Evolutionary conservation across 2,888 invertebrate species (phyloP), one percentile per base, ranked within the genome.

Genomic region (Catocala nupta): DNA sequence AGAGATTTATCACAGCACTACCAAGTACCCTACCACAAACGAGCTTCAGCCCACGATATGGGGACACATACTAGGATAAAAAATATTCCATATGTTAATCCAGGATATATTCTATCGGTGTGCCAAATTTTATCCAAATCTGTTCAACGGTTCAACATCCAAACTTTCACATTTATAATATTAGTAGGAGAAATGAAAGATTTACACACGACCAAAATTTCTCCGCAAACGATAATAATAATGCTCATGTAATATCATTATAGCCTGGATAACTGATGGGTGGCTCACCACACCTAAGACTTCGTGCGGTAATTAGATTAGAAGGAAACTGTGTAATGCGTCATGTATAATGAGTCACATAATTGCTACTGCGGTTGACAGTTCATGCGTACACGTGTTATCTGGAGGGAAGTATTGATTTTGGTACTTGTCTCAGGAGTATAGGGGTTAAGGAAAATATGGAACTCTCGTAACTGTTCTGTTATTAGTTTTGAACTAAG

Each of bases 221-320:
- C 1, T 11, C 36, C 13, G 44, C 34, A 50, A 50, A 44, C 16
- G 13, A 10, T 34, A 42, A 10, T 33, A 42, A 44, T 36, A 50
- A 3, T 50, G 45, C 36, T 47, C 7, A n/a, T 48, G 10, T 45
- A 25, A 44, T 11, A 43, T 39, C 43, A 54, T 54, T 54, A 43
- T 10, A 5, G 44, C 0, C 44, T 44, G 47, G 44, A 58, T 63
- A 62, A 60, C 52, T 49, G 53, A 64, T 49, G 42, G 56, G 51
- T 67, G 39, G 53, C 45, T 44, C 58, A 57, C 65, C 57, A 51
- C 63, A 44, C 48, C 65, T 64, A 50, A 65, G 55, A 64, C 51
- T 48, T 53, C 25, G 25, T 44, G 52, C 50, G 59, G 57, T 78
- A 73, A 77, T 75, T 75, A 56, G 60, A 58, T 78, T 64, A 75